Base-by-base conservation (phyloP, 1,140 invertebrate species). In the Dysdera silvatica region DNA sequence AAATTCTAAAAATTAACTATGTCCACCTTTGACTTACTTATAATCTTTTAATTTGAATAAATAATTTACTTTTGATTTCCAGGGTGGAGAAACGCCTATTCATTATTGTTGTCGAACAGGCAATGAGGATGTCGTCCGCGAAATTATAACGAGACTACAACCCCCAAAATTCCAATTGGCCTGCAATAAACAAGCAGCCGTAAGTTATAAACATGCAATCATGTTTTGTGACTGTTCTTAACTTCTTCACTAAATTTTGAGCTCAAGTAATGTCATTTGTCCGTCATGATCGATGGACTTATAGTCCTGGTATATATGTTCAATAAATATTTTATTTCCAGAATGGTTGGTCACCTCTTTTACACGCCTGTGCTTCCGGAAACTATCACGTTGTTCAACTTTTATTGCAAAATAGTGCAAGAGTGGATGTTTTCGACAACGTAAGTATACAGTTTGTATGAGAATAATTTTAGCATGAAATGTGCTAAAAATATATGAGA, bases 341-440 rank as follows among this genome's bases (percentile, higher is more conserved):
- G 79, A 81, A 80, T 59, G 95, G 95, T 2, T 98, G 95, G 92
- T 97, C 95, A 0, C 95, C 96, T 4, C 78, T 99, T 56, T 78
- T 98, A 23, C 93, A 97, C 63, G 96, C 96, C 16, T 80, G 82
- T 68, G 80, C 83, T 47, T 72, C 80, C 63, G 83, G 83, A 6
- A 81, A 84, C 70, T 71, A 79, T 3, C 78, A 79, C 32, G 79
- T 83, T 26, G 80, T 82, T 8, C 74, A 79, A 48, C 78, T 82
- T 26, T 71, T 84, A 6, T 73, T 85, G 4, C 72, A 80, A 49
- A 77, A 84, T 66, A 90, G 95, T 76, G 95, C 95, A 1, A 84
- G 96, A 73, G 96, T 99, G 7, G 96, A 99, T 77, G 95, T 99
- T 0, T 99, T 99, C 76, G 96, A 99, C 74, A 85, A 86, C 65